Conservation (phyloP, 2,113 vertebrate species). For the Corythornis madagascariensis region DNA sequence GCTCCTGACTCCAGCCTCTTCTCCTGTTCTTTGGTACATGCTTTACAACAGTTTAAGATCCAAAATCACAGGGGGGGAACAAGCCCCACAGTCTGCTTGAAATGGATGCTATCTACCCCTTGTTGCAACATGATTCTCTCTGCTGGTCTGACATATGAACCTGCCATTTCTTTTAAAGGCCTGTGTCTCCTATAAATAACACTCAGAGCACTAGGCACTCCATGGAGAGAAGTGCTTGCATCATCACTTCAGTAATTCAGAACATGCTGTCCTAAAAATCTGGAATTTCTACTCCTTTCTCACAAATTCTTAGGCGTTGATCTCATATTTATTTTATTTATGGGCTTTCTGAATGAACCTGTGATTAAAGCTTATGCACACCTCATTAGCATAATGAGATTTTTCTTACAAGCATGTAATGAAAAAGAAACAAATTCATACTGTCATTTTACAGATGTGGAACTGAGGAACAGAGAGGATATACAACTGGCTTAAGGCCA, state of each 20-base stretch:
- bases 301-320: background rate
- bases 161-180: conserved; percentile 16
- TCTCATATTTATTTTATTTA: conserved; percentile 35
- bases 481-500: background rate
- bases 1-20: background rate
- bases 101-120: background rate
- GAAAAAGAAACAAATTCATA: conserved; percentile 21
- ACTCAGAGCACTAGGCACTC: background rate
- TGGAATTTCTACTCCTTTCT: conserved; percentile 8
- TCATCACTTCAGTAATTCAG: conserved; percentile 27
- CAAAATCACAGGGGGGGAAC: background rate
- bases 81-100: background rate
- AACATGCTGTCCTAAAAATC: conserved; percentile 34
- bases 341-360: conserved; percentile 43
- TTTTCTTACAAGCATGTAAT: conserved; percentile 35
- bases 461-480: background rate
- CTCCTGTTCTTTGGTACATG: background rate
- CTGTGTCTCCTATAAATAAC: conserved; percentile 43
- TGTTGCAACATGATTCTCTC: conserved; percentile 23
- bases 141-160: conserved; percentile 33
- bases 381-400: conserved; percentile 53
- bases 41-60: background rate
- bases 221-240: background rate
- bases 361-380: conserved; percentile 41
- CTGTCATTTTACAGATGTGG: conserved; percentile 31